These are phyloP conservation scores for Enteromius paludinosus DNA, from an alignment of 2,797 vertebrate species.

Conservation along the genomic window DNA sequence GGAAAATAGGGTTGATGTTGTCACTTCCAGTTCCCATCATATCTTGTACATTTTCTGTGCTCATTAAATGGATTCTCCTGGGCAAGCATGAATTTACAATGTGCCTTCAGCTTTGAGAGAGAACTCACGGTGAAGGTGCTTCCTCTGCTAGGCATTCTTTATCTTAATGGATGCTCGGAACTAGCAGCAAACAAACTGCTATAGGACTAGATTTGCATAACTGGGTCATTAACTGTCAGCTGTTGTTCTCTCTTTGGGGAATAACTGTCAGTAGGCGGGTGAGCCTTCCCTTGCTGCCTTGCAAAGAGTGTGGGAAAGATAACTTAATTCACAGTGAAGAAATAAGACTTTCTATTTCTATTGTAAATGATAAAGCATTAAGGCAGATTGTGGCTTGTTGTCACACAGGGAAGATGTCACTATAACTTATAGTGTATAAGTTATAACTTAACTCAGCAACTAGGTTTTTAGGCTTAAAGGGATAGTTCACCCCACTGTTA, in stretches of 20 bases:
- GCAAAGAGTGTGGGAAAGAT: slow-evolving; percentile 17
- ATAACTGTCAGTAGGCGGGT: slow-evolving; percentile 70
- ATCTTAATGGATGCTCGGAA: slow-evolving; percentile 69
- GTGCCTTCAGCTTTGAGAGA: not conserved
- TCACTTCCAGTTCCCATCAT: slow-evolving; percentile 10
- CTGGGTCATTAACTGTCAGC: slow-evolving; percentile 78
- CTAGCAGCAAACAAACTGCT: slow-evolving; percentile 62
- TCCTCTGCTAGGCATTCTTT: slow-evolving; percentile 64
- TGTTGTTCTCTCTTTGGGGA: slow-evolving; percentile 69
- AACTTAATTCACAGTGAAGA: slow-evolving; percentile 8
- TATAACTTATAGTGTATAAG: not conserved
- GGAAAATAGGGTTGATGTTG: slow-evolving; percentile 9
- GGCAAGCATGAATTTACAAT: slow-evolving; percentile 18
- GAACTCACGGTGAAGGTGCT: not conserved
- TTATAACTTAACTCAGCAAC: not conserved
- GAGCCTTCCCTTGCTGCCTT: slow-evolving; percentile 55
- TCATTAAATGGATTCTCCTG: slow-evolving; percentile 21
- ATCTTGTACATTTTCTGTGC: slow-evolving; percentile 9
- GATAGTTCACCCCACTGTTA: not conserved
- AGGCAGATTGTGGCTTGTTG: not conserved
- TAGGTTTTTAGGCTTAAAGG: not conserved
- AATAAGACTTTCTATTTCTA: slow-evolving; percentile 23
- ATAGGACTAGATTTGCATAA: slow-evolving; percentile 76
- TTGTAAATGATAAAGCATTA: slow-evolving; percentile 19
- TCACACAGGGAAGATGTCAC: not conserved